Evolutionary conservation across 2,888 invertebrate genomes (phyloP).

Genomic region (Hymenopus coronatus): DNA sequence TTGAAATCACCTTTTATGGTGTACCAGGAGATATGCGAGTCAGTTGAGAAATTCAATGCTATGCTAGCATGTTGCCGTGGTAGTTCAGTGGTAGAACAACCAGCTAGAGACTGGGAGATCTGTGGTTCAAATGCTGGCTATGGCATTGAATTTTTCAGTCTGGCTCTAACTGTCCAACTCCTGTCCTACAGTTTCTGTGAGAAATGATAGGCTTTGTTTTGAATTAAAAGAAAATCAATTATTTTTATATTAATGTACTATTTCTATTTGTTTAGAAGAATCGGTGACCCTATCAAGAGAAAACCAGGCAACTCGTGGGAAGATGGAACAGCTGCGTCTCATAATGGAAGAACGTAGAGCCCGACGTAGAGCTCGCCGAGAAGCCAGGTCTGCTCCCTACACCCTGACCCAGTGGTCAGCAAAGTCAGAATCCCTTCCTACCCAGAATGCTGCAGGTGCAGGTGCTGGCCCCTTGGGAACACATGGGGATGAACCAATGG

Average conservation of each 20-base stretch:
- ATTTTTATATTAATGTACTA: background rate
- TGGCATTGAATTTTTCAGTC: too few species aligned
- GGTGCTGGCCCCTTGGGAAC: slow-evolving; percentile 21
- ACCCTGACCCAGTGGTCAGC: slow-evolving; percentile 33
- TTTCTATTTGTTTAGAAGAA: slow-evolving; percentile 27
- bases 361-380: slow-evolving; percentile 64
- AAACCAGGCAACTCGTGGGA: slow-evolving; percentile 77
- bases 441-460: background rate
- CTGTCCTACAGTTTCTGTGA: too few species aligned
- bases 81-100: too few species aligned
- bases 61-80: too few species aligned
- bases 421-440: slow-evolving; percentile 34
- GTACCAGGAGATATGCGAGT: too few species aligned
- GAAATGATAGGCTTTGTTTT: too few species aligned
- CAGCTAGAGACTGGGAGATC: too few species aligned
- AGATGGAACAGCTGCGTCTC: slow-evolving; percentile 80
- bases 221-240: background rate
- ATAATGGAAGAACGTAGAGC: slow-evolving; percentile 87
- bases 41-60: too few species aligned
- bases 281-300: slow-evolving; percentile 60
- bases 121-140: too few species aligned
- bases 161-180: too few species aligned
- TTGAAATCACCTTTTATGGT: too few species aligned
- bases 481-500: slow-evolving; percentile 34
- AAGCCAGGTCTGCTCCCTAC: slow-evolving; percentile 51